These are phyloP conservation scores for Sprattus sprattus DNA, from an alignment of 2,113 vertebrate genomes.

Conservation along the genomic window DNA sequence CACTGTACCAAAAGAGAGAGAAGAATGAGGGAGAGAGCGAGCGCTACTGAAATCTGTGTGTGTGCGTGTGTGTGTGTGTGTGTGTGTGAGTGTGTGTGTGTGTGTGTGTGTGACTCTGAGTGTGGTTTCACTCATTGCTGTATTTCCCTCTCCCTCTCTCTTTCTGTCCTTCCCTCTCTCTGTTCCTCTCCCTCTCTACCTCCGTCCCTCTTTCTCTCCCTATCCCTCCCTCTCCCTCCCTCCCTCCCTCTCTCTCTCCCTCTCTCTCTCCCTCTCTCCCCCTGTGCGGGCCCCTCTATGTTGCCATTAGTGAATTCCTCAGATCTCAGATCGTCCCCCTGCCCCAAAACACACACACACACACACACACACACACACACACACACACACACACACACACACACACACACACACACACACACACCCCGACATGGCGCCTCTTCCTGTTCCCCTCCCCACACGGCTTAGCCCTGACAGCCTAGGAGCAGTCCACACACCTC, in stretches of 20 bases:
- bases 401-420: too few species aligned
- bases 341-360: too few species aligned
- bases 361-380: too few species aligned
- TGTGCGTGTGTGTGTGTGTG: slow-evolving; percentile 61
- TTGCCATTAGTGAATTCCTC: slow-evolving; percentile 78
- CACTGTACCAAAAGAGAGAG: background rate
- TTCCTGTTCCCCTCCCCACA: slow-evolving; percentile 46
- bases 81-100: background rate
- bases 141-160: background rate
- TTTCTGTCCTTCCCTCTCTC: background rate
- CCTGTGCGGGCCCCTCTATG: slow-evolving; percentile 65
- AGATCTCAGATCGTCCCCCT: slow-evolving; percentile 62
- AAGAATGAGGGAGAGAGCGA: slow-evolving; percentile 40
- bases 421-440: slow-evolving; percentile 63
- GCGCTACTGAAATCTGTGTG: slow-evolving; percentile 64
- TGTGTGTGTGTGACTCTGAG: background rate
- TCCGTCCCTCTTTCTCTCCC: background rate
- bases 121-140: background rate
- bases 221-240: background rate
- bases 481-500: too few species aligned
- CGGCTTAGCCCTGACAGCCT: background rate
- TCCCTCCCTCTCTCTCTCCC: background rate
- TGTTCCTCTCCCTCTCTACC: background rate
- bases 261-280: background rate
- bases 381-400: too few species aligned